Percentiles rank a stretch among this genome's conserved stretches.
Evolutionary conservation across 2,797 vertebrate species (phyloP).

Genomic region (Centroberyx gerrardi): DNA sequence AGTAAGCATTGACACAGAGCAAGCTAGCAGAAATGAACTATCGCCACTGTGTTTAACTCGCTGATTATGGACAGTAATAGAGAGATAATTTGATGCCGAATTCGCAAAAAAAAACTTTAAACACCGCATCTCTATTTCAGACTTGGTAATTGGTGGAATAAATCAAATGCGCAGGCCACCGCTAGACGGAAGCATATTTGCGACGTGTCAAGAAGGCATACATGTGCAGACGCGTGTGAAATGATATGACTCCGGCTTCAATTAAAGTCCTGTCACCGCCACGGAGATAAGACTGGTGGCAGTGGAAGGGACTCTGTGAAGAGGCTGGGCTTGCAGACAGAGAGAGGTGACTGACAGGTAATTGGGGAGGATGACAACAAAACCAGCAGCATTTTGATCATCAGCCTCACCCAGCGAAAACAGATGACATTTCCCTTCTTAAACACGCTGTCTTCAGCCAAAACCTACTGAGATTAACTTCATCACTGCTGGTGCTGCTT

Average conservation of each 20-base stretch:
- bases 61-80: neutral
- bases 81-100: neutral
- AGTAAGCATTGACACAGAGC: no score
- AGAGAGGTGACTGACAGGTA: constrained; percentile 21
- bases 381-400: constrained; percentile 2
- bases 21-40: neutral
- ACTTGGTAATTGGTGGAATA: neutral
- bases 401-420: constrained; percentile 7
- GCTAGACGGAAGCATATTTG: neutral
- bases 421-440: constrained; percentile 26
- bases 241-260: constrained; percentile 12
- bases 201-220: constrained; percentile 1
- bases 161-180: neutral
- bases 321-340: neutral
- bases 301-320: constrained; percentile 8
- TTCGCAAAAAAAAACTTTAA: neutral
- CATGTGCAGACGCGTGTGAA: constrained; percentile 5
- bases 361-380: constrained; percentile 14
- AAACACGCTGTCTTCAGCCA: neutral
- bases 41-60: neutral
- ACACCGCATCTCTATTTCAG: neutral
- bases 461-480: neutral
- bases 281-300: constrained; percentile 21
- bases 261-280: constrained; percentile 33
- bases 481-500: neutral